Evolutionary conservation across 2,113 vertebrate species (phyloP).

Genomic region (Gracilinanus agilis): DNA sequence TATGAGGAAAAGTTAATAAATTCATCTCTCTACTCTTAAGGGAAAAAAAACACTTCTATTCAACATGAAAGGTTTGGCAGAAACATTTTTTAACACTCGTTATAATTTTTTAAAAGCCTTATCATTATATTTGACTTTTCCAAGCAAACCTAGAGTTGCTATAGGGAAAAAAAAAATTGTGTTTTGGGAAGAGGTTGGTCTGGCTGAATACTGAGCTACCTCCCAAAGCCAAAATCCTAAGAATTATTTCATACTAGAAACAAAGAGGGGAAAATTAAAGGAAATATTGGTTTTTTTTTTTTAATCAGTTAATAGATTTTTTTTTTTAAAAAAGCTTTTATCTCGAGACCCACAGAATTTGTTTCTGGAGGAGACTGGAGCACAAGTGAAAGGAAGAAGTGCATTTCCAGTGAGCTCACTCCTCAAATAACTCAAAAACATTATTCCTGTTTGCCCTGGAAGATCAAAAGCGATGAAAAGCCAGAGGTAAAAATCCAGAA

Average conservation of each 20-base stretch:
- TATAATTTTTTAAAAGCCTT: neutral
- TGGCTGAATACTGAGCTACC: neutral
- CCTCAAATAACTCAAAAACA: too few relatives aligned
- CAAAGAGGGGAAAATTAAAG: neutral
- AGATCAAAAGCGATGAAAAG: too few relatives aligned
- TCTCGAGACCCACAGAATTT: too few relatives aligned
- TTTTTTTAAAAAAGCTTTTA: too few relatives aligned
- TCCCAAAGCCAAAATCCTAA: neutral
- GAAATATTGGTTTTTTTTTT: too few relatives aligned
- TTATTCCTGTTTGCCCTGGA: too few relatives aligned
- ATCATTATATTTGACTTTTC: neutral
- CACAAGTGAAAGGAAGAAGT: too few relatives aligned
- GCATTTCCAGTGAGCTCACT: too few relatives aligned
- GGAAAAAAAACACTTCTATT: constrained; percentile 20
- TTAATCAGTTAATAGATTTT: too few relatives aligned
- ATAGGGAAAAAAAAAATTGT: constrained; percentile 7
- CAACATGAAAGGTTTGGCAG: neutral
- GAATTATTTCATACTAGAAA: neutral
- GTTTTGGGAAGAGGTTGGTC: neutral
- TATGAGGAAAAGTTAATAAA: constrained; percentile 53
- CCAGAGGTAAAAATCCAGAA: too few relatives aligned
- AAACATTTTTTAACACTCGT: constrained; percentile 5
- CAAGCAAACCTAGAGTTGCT: constrained; percentile 25
- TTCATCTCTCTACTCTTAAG: neutral
- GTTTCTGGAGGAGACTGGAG: too few relatives aligned